Conservation (phyloP, 1,140 invertebrate species). For the Orchesella cincta region DNA sequence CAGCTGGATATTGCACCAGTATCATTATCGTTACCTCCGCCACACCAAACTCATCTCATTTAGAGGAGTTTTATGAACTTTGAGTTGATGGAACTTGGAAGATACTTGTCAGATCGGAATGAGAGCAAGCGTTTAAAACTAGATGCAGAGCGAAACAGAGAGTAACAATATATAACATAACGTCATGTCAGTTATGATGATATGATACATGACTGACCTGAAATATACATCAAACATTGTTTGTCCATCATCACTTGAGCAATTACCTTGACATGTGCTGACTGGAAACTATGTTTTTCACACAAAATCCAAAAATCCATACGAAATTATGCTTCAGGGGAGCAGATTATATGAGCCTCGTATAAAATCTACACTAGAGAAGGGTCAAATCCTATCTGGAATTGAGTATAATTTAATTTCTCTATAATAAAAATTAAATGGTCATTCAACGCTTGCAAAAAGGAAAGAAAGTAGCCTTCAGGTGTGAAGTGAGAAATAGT, state of each 20-base stretch:
- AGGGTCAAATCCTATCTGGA: too few relatives aligned
- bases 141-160: background rate
- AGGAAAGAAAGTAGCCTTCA: background rate
- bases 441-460: background rate
- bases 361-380: too few relatives aligned
- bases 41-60: background rate
- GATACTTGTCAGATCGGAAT: too few relatives aligned
- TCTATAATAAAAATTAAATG: background rate
- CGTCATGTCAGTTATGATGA: too few relatives aligned
- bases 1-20: slow-evolving; percentile 22
- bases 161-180: too few relatives aligned
- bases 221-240: background rate
- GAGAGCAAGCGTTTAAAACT: too few relatives aligned
- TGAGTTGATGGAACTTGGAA: background rate
- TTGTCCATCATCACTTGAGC: background rate
- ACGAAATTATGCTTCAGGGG: too few relatives aligned
- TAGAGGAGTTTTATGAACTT: background rate
- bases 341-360: too few relatives aligned
- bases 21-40: background rate
- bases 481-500: background rate
- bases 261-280: background rate
- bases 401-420: background rate
- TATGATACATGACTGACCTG: too few relatives aligned
- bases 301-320: background rate
- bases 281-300: background rate